These are phyloP conservation scores for cattle (Bos taurus) DNA, from an alignment of 2,113 vertebrate species.

Conservation along the genomic window DNA sequence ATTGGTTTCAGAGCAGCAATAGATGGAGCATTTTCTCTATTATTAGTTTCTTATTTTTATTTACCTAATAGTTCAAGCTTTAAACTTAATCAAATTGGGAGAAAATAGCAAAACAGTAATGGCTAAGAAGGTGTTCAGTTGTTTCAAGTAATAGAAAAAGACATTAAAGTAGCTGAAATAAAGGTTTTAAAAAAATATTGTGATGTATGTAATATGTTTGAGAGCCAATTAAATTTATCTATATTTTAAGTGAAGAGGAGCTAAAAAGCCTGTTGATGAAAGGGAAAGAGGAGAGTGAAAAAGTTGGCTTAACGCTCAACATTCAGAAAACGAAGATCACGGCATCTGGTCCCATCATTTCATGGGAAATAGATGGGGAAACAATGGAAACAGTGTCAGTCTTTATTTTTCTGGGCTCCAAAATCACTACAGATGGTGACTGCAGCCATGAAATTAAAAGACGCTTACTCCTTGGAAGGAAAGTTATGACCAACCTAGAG, in stretches of 20 bases:
- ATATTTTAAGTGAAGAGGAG: not conserved
- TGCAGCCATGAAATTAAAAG: no score
- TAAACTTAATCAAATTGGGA: not conserved
- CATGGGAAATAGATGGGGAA: no score
- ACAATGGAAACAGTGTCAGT: no score
- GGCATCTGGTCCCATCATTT: no score
- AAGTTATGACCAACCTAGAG: no score
- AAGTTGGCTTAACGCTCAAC: no score
- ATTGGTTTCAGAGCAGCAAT: not conserved
- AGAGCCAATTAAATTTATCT: not conserved
- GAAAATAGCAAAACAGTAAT: not conserved
- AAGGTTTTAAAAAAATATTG: not conserved
- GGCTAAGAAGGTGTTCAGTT: not conserved
- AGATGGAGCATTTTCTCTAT: not conserved
- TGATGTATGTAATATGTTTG: not conserved
- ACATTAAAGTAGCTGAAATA: not conserved
- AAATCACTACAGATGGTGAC: no score
- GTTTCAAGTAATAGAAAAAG: not conserved
- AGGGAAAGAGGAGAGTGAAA: no score
- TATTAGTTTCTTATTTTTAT: not conserved
- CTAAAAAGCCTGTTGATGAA: no score
- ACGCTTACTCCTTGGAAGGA: no score
- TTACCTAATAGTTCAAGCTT: not conserved
- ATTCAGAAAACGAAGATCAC: no score
- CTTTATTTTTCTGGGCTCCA: no score